Evolutionary conservation across 2,113 vertebrate genomes (phyloP), one percentile per base, ranked within the genome.

Genomic region (Bufo gargarizans): DNA sequence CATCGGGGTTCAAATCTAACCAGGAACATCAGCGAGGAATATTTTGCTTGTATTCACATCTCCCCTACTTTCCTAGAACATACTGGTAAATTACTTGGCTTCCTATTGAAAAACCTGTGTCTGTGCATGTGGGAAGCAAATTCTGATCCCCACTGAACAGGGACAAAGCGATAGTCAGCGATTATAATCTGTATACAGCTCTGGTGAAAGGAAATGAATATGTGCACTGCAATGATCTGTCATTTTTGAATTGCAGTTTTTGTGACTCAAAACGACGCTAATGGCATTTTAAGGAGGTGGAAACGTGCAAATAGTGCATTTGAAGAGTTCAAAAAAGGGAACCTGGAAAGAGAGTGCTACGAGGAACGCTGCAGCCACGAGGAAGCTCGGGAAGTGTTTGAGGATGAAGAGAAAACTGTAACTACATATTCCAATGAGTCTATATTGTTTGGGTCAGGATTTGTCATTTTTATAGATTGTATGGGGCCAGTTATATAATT

Each of bases 341-440:
- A 97, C 90, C 93, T 99, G 85, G 96, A 99, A 93, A 91, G 97
- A n/a, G 98, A 99, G 84, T 99, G 98, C 76, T 0, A 88, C 0
- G 97, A 99, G 89, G 98, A 99, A 90, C 90, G 89, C 1, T 99
- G 98, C 58, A 90, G 93, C 0, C 96, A 94, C 1, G 98, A 98
- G 89, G 98, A 99, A 91, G 97, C 96, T 0, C 94, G 96, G 0
- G 98, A 99, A 81, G 95, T 96, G 11, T 98, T 98, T 16, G 96
- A 98, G 91, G 53, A 99, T 20, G 0, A 4, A 0, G 90, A 92
- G 0, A 92, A 92, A 92, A 98, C 97, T 53, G 98, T 96, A 95
- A 94, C 82, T 43, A 9, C 20, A 22, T 13, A 20, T 81, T 81
- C 12, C 2, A 55, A 13, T 20, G 22, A 12, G 33, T 71, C 49